Percentiles rank a stretch among this genome's conserved stretches.
Conservation (phyloP, 2,797 vertebrate genomes). For the Pseudocheirus occidentalis region DNA sequence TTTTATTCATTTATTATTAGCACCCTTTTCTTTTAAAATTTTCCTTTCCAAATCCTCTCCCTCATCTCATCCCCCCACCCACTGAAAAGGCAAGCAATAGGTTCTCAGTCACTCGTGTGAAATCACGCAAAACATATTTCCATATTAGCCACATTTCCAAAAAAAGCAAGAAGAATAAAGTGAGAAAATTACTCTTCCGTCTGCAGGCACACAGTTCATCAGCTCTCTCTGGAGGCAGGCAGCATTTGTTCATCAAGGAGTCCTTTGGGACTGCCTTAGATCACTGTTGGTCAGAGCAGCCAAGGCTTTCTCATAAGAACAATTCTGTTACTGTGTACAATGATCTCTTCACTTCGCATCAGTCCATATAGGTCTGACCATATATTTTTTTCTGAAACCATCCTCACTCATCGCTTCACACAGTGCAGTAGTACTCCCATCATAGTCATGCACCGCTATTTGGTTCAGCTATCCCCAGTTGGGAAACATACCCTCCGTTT, state of each 20-base stretch:
- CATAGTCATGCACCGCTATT: too few relatives aligned
- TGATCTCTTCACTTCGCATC: neutral
- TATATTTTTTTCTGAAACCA: too few relatives aligned
- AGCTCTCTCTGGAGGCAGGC: neutral
- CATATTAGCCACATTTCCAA: neutral
- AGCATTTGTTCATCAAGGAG: neutral
- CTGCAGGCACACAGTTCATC: neutral
- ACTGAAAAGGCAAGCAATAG: neutral
- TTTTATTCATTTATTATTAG: neutral
- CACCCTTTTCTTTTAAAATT: neutral
- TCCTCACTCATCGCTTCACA: too few relatives aligned
- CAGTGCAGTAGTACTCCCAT: too few relatives aligned
- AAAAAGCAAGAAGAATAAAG: neutral
- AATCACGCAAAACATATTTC: neutral
- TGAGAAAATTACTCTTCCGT: neutral
- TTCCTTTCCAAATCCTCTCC: neutral
- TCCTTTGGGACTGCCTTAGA: neutral
- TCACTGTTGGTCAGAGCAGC: neutral
- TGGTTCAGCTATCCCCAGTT: too few relatives aligned
- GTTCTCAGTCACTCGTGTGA: neutral
- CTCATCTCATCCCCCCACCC: neutral
- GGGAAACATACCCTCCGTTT: too few relatives aligned
- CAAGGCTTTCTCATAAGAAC: neutral
- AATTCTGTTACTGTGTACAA: too few relatives aligned
- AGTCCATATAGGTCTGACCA: too few relatives aligned